Base-by-base conservation (phyloP, 2,888 invertebrate species). In the Ormyrus nitidulus region DNA sequence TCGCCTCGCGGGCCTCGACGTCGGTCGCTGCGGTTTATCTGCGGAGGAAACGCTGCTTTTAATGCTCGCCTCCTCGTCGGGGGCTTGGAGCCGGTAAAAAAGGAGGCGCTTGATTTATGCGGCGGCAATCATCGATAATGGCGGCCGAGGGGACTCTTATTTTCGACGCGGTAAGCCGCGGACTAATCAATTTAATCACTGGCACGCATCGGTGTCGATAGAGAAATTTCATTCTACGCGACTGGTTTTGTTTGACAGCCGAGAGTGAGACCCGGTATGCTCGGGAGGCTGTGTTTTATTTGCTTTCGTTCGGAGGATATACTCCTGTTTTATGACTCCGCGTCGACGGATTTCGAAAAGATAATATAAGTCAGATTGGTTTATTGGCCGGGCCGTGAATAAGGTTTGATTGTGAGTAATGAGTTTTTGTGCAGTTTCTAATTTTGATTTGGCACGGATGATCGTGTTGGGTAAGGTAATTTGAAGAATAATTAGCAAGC, bases 1-100 rank as follows among this genome's bases (percentile, higher is more conserved):
- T 66, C 88, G 84, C 82, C 89, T 88, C 51, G 84, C 80, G 46
- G 90, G 87, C 80, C 88, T 85, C n/a, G 81, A 83, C 13, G 85
- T 44, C 0, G 85, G 59, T 34, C 49, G 46, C 61, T 53, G 5
- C 34, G 81, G 74, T 69, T 82, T 82, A 59, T 82, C 82, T 82
- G 58, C 44, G 11, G 13, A 44, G 49, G 10, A 73, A 56, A 64
- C 11, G 10, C 9, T 48, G 34, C 44, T 8, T 54, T 13, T 54
- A 53, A 53, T 68, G 6, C 66, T 6, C 46, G 2, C 51, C 48
- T 34, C 34, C 34, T 34, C 34, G 13, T 34, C 34, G 34, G 34
- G 34, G 34, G 34, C 34, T 34, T 1, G 2, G 2, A 34, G 34
- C 1, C 34, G 1, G 34, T 13, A 13, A 74, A 65, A 62, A 68